phyloP scores from a whole-genome alignment of 2,888 invertebrate genomes.

The Phengaris arion region DNA sequence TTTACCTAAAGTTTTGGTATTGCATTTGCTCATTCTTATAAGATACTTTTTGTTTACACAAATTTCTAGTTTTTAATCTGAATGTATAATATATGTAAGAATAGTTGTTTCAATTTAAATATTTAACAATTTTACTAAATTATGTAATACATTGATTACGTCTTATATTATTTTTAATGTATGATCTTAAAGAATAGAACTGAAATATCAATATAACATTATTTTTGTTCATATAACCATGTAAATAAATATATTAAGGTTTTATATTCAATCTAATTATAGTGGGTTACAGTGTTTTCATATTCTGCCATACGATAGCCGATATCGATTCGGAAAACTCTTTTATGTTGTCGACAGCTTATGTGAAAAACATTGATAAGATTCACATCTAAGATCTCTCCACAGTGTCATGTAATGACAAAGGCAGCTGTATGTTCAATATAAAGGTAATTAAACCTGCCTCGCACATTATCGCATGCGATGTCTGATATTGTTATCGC shows the following conservation, averaged over 20 bases:
- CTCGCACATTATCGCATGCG: too few relatives aligned
- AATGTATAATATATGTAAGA: conserved; percentile 6
- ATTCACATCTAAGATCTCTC: too few relatives aligned
- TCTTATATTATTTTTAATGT: conserved; percentile 1
- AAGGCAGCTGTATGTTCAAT: too few relatives aligned
- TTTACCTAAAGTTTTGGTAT: conserved; percentile 9
- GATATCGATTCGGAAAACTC: too few relatives aligned
- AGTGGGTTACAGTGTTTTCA: conserved; percentile 38
- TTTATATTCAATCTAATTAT: conserved; percentile 55
- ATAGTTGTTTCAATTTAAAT: conserved; percentile 28
- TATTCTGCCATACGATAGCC: too few relatives aligned
- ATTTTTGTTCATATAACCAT: conserved; percentile 61
- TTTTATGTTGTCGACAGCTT: too few relatives aligned
- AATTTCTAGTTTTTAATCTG: conserved; percentile 24
- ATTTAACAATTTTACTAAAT: conserved; percentile 17
- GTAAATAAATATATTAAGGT: conserved; percentile 62
- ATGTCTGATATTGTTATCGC: too few relatives aligned
- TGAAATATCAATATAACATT: conserved; percentile 43
- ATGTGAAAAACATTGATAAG: too few relatives aligned
- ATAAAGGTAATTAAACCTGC: too few relatives aligned
- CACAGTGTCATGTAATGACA: too few relatives aligned
- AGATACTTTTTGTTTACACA: conserved; percentile 24
- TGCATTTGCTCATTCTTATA: conserved; percentile 27
- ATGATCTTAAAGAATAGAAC: background rate
- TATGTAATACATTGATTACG: conserved; percentile 1